Percentiles rank a stretch among this genome's conserved stretches.
Evolutionary conservation across 2,888 invertebrate species (phyloP).

Genomic region (Apamea anceps): DNA sequence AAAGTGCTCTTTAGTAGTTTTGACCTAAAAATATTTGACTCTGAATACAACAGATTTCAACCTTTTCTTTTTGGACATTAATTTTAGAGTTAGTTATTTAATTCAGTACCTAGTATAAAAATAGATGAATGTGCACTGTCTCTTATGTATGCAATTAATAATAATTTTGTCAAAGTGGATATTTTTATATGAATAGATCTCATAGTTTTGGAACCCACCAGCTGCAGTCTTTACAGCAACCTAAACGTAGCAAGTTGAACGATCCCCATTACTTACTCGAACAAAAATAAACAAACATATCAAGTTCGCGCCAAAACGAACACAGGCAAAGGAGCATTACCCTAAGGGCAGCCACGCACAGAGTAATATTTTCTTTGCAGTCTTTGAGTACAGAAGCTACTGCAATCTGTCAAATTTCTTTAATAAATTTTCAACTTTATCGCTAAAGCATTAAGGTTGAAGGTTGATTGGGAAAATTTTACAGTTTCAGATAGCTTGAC

Average conservation of each 20-base stretch:
- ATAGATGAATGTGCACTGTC: not conserved
- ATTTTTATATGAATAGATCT: not conserved
- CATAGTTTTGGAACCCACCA: not conserved
- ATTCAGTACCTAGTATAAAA: not conserved
- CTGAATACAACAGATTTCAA: not conserved
- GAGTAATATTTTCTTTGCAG: not conserved
- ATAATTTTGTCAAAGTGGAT: too few relatives aligned
- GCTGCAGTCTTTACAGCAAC: slow-evolving; percentile 35
- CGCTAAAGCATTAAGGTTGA: too few relatives aligned
- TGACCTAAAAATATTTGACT: not conserved
- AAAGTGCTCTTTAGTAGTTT: not conserved
- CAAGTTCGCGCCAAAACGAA: slow-evolving; percentile 29
- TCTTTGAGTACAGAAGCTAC: not conserved
- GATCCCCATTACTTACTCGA: slow-evolving; percentile 37
- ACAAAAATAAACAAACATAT: slow-evolving; percentile 45
- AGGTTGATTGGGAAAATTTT: too few relatives aligned
- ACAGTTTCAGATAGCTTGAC: too few relatives aligned
- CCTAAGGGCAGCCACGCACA: slow-evolving; percentile 3
- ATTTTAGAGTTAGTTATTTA: not conserved
- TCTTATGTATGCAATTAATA: not conserved
- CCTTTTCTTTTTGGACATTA: too few relatives aligned
- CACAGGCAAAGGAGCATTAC: slow-evolving; percentile 15
- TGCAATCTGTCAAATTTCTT: too few relatives aligned
- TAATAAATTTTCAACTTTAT: too few relatives aligned
- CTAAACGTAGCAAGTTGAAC: slow-evolving; percentile 42